phyloP scores from a whole-genome alignment of 2,113 vertebrate species.

The Gobio gobio region DNA sequence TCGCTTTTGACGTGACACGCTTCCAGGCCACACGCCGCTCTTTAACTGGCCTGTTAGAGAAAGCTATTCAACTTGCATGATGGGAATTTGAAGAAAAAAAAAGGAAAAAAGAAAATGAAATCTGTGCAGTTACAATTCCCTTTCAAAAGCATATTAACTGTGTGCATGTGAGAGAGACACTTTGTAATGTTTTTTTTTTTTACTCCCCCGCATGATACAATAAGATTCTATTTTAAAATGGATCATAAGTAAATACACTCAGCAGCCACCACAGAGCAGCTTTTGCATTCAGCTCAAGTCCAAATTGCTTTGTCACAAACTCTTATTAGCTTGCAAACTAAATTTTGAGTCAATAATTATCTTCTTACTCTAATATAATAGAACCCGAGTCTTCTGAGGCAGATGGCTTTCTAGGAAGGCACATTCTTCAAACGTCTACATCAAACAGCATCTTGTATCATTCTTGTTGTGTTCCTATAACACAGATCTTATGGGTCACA shows the following conservation, averaged over 20 bases:
- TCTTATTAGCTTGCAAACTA: conserved; percentile 36
- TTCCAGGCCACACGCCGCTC: conserved; percentile 61
- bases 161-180: conserved; percentile 54
- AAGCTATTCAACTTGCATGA: conserved; percentile 60
- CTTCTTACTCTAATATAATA: conserved; percentile 26
- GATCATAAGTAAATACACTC: conserved; percentile 38
- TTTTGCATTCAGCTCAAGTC: conserved; percentile 36
- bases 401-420: conserved; percentile 38
- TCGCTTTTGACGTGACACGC: conserved; percentile 66
- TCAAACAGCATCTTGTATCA: neutral
- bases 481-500: neutral
- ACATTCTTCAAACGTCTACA: neutral
- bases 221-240: conserved; percentile 54
- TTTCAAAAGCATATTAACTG: conserved; percentile 67
- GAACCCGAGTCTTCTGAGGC: conserved; percentile 15
- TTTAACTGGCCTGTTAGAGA: conserved; percentile 64
- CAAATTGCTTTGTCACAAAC: conserved; percentile 19
- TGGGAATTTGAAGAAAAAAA: conserved; percentile 63
- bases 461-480: neutral
- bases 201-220: conserved; percentile 41
- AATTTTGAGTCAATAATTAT: conserved; percentile 45
- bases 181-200: conserved; percentile 40
- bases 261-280: conserved; percentile 14
- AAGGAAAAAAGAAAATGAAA: conserved; percentile 48
- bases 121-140: conserved; percentile 63